Base-by-base conservation (phyloP, 2,113 vertebrate species). In the Maccullochella peelii region DNA sequence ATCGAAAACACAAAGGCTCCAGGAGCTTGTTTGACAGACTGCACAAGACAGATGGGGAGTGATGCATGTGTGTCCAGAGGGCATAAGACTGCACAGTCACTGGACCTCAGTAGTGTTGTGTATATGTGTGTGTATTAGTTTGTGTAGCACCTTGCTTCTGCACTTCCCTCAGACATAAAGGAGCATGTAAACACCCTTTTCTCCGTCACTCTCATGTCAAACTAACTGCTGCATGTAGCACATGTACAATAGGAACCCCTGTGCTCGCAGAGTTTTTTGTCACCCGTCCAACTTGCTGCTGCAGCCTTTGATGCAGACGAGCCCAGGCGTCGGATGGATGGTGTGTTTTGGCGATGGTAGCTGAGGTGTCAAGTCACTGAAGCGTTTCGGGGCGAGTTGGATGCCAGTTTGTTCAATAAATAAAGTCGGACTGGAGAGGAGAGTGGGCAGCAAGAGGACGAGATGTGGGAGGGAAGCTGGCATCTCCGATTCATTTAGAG, bases 31-130 rank as follows among this genome's bases (percentile, higher is more conserved):
- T 85, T 6, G 63, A 84, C 74, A 70, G 38, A 67, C 57, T 27
- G 40, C 73, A 70, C 72, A 77, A 82, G 86, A 91, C 70, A 30
- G 74, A 92, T 91, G 82, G 75, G 77, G 52, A n/a, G 79, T 80
- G 89, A 79, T 33, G 33, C 77, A 36, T 6, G 38, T 3, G 57
- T 73, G 72, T 68, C 91, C 86, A 10, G 44, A 47, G 79, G 88
- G 77, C 52, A 33, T 16, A 11, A 78, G 80, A 62, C 61, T 86
- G 79, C 69, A 63, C n/a, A 78, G 61, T 83, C 1, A 77, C 65
- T 27, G 58, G 59, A 54, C 79, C 49, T 62, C 61, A 47, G 20
- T 5, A 3, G 16, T n/a, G 67, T 1, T 36, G 55, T 42, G 73
- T 54, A 7, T 67, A 25, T 36, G 67, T 62, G 77, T 65, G 80